Percentiles rank a stretch among this genome's conserved stretches.
Conservation (phyloP, 2,888 invertebrate species). For the Xanthostigma xanthostigma region DNA sequence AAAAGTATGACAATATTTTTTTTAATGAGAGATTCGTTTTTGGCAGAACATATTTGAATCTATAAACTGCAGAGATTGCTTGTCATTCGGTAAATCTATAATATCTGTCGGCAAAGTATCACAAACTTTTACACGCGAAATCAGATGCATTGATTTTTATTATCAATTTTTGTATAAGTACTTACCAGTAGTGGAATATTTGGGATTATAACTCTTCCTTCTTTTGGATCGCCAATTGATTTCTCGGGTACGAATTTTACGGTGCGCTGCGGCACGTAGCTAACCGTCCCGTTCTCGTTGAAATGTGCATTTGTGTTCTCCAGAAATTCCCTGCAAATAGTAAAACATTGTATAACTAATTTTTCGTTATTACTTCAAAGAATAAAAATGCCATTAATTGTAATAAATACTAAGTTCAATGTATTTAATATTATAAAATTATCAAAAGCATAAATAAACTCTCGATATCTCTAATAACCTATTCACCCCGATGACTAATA, state of each 20-base stretch:
- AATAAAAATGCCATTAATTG: background rate
- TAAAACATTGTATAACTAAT: constrained; percentile 5
- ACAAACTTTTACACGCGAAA: too few relatives aligned
- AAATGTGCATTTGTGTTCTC: constrained; percentile 50
- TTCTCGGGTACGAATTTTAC: constrained; percentile 44
- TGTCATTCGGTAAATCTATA: too few relatives aligned
- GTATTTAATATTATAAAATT: background rate
- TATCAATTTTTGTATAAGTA: constrained; percentile 11
- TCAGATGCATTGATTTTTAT: too few relatives aligned
- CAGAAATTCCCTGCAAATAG: constrained; percentile 44
- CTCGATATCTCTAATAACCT: too few relatives aligned
- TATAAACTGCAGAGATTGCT: too few relatives aligned
- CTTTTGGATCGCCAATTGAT: constrained; percentile 48
- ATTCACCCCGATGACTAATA: background rate
- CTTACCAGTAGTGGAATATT: constrained; percentile 61
- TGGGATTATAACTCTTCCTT: constrained; percentile 43
- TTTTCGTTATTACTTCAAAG: background rate
- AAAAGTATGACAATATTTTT: too few relatives aligned
- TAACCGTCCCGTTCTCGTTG: constrained; percentile 47
- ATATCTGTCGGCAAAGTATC: too few relatives aligned
- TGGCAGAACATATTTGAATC: too few relatives aligned
- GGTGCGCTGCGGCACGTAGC: constrained; percentile 42
- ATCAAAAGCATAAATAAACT: too few relatives aligned
- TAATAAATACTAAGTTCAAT: background rate
- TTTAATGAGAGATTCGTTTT: too few relatives aligned